Evolutionary conservation across 1,140 invertebrate species (phyloP), one percentile per base, ranked within the genome.

Genomic region (Heliconius hermathena): DNA sequence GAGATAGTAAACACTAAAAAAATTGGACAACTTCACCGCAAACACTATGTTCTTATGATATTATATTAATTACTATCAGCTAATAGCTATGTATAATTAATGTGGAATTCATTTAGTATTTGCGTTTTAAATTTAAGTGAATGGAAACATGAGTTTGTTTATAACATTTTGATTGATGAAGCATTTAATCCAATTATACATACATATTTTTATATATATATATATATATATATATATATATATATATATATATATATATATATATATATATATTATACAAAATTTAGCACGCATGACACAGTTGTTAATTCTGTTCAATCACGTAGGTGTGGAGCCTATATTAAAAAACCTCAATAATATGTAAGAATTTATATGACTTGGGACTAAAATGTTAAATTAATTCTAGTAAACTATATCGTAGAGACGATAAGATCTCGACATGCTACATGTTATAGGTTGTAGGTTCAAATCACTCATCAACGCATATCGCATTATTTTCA

Each of bases 161-260:
- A 18, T 66, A 13, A 29, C 11, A 22, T 1, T 66, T 66, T 66
- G 60, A 66, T 66, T 66, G 60, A 66, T 66, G 60, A 66, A 66
- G 60, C 26, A 29, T 66, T 66, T 66, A 29, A 66, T 66, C 13
- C 26, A 66, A 66, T 66, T 66, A 29, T 66, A 66, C 13, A 29
- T 29, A 66, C 20, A 54, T 46, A 46, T 57, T 22, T 66, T 29
- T 29, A 66, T 22, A 60, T 66, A 66, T 66, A 66, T 29, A 66
- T 22, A 60, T 66, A 66, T 66, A 66, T 66, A 29, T 66, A 66
- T 11, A 29, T 29, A 66, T 3, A 54, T 46, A 46, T 57, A 8
- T 66, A 16, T 29, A 66, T 22, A 60, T 66, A 66, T 66, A 66
- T n/a, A n/a, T n/a, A n/a, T n/a, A n/a, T n/a, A n/a, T n/a, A n/a